Conservation (phyloP, 2,797 vertebrate genomes). For the Xiphorhynchus erythropygius region DNA sequence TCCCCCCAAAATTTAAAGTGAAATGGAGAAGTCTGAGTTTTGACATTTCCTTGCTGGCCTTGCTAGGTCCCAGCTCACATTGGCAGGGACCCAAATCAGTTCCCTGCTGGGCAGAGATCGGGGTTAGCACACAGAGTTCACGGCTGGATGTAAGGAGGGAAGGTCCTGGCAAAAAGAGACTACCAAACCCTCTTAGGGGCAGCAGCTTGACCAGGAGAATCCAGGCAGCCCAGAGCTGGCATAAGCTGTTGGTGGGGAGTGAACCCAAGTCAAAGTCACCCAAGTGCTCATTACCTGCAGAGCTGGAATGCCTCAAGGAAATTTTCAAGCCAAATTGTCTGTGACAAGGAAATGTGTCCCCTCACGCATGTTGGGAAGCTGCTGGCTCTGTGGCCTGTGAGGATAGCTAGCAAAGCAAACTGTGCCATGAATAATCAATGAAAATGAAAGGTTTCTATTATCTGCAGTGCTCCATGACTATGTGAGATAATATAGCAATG, state of each 20-base stretch:
- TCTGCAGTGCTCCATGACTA: conserved; percentile 14
- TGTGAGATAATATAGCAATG: conserved; percentile 21
- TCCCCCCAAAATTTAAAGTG: not conserved
- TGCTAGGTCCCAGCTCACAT: not conserved
- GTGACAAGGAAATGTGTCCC: not conserved
- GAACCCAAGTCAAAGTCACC: not conserved
- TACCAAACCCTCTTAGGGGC: not conserved
- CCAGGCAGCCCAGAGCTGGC: not conserved
- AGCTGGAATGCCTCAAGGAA: not conserved
- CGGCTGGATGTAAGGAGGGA: not conserved
- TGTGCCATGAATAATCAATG: conserved; percentile 34
- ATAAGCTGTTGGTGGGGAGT: not conserved
- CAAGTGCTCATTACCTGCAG: not conserved
- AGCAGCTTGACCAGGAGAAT: not conserved
- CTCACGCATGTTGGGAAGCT: not conserved
- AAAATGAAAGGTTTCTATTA: conserved; percentile 51
- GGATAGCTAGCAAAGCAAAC: conserved; percentile 39
- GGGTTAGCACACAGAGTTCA: not conserved
- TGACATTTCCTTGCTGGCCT: not conserved
- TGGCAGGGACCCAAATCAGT: not conserved
- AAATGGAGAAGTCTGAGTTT: not conserved
- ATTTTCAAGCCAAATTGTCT: not conserved
- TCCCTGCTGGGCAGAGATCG: not conserved
- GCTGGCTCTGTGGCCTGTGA: not conserved
- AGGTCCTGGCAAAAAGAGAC: not conserved